These are phyloP conservation scores for Cephus cinctus DNA, from an alignment of 1,140 invertebrate genomes.

Conservation along the genomic window DNA sequence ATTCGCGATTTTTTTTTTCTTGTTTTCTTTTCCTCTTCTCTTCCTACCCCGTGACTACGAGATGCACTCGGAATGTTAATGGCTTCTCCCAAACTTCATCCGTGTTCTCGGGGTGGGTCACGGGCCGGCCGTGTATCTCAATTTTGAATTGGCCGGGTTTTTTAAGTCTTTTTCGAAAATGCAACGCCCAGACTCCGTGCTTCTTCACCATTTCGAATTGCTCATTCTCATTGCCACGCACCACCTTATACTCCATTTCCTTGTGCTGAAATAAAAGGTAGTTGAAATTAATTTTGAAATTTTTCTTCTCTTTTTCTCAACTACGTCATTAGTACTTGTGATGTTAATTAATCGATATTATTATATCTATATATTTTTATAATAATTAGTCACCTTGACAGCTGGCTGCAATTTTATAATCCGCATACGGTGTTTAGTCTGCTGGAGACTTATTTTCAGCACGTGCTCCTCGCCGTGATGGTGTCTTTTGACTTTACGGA, in stretches of 20 bases:
- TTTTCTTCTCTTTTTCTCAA: too few relatives aligned
- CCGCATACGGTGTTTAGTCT: constrained; percentile 64
- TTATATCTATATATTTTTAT: constrained; percentile 3
- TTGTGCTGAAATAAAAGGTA: constrained; percentile 46
- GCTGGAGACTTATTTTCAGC: constrained; percentile 59
- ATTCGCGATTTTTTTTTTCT: too few relatives aligned
- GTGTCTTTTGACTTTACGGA: constrained; percentile 36
- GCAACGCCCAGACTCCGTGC: constrained; percentile 64
- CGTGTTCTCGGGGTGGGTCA: constrained; percentile 29
- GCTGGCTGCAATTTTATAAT: constrained; percentile 68
- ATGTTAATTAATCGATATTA: constrained; percentile 19
- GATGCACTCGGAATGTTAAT: constrained; percentile 54
- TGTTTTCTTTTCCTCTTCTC: constrained; percentile 6
- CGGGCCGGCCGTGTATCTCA: constrained; percentile 58
- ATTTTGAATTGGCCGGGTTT: constrained; percentile 59
- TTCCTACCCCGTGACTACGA: constrained; percentile 52
- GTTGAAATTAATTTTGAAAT: constrained; percentile 12
- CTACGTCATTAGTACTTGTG: too few relatives aligned
- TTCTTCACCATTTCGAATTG: constrained; percentile 67
- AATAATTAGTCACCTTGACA: constrained; percentile 54
- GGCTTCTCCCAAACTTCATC: constrained; percentile 57
- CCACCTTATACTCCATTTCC: constrained; percentile 67
- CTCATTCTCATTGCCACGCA: constrained; percentile 64
- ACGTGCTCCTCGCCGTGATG: constrained; percentile 55
- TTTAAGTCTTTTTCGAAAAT: constrained; percentile 62